Base-by-base conservation (phyloP, 2,888 invertebrate species). In the Synanthedon tipuliformis region DNA sequence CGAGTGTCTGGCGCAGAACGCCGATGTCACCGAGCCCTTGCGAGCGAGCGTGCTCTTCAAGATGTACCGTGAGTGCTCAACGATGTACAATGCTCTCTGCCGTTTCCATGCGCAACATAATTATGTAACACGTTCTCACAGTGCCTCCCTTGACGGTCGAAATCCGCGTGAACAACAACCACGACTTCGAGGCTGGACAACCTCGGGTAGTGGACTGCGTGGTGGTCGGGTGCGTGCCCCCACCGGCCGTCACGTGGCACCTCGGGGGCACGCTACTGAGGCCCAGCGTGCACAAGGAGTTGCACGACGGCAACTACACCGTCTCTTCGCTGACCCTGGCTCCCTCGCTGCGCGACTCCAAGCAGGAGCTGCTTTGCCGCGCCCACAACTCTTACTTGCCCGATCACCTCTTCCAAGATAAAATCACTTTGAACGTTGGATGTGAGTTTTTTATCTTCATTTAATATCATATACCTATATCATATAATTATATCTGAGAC, bases 191-290 rank as follows among this genome's bases (percentile, higher is more conserved):
- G 53, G 77, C 73, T 0, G 84, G 82, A 0, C 72, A 76, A 50
- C 85, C 86, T 0, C 70, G 85, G 0, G 79, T 84, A 0, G 78
- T 84, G 0, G 86, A 85, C 61, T 87, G 86, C 52, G 75, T 86
- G 7, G 80, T 86, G 0, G 71, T 80, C 2, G 86, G 85, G 0
- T 79, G 81, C 50, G 72, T 78, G 0, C 82, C 83, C 0, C 77
- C 81, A 0, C 86, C 82, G 0, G 60, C 68, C 3, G 61, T 87
- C 52, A 76, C 73, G 1, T 87, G 86, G 86, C 73, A 76, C 12
- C 63, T 85, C 0, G 85, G 81, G 0, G 69, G 67, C 2, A 62
- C 56, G 0, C 59, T 75, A 56, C 57, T 86, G 1, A 64, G 75
- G 16, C 71, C 85, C 0, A 79, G 58, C 8, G 75, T 78, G 0